Evolutionary conservation across 2,888 invertebrate genomes (phyloP), one percentile per base, ranked within the genome.

Genomic region (Aspidapion aeneum): DNA sequence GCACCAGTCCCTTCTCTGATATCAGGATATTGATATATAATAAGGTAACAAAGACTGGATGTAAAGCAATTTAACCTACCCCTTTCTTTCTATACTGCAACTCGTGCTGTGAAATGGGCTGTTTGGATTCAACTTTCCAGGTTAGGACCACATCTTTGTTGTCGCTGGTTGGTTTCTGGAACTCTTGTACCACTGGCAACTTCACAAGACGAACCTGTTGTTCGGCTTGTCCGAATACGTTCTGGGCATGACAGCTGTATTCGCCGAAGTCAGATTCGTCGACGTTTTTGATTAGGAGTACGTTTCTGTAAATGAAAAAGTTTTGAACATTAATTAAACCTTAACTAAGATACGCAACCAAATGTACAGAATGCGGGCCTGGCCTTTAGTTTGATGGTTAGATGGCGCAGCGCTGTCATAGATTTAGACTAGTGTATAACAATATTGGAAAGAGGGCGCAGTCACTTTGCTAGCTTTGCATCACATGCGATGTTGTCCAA

Each of bases 101-200:
- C 63, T 79, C 77, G 67, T 81, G 81, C 60, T 79, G 74, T 1
- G 74, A 75, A 61, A 84, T 76, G 1, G 81, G 80, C 12, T 78
- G 76, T 60, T 79, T 77, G 18, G 83, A 83, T 65, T 83, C 82
- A 5, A 83, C 78, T 51, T 74, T 78, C 82, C 82, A 84, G 59
- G 76, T 75, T 61, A 84, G 69, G 17, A 77, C 74, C 7, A 79
- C 75, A 55, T 75, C 77, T 63, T 73, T 75, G 21, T 55, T 63
- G 52, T 68, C 71, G 49, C 69, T 68, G 1, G 71, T 70, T 1
- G 71, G 71, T 58, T 73, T 73, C 7, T 70, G 63, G 55, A 74
- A 72, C 21, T 70, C 70, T 22, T 69, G 59, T 19, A 76, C 66
- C 2, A 70, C 74, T 1, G 76, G 76, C 9, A 71, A 72, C 63